Evolutionary conservation across 2,797 vertebrate genomes (phyloP), one percentile per base, ranked within the genome.

Genomic region (Acipenser transmontanus): DNA sequence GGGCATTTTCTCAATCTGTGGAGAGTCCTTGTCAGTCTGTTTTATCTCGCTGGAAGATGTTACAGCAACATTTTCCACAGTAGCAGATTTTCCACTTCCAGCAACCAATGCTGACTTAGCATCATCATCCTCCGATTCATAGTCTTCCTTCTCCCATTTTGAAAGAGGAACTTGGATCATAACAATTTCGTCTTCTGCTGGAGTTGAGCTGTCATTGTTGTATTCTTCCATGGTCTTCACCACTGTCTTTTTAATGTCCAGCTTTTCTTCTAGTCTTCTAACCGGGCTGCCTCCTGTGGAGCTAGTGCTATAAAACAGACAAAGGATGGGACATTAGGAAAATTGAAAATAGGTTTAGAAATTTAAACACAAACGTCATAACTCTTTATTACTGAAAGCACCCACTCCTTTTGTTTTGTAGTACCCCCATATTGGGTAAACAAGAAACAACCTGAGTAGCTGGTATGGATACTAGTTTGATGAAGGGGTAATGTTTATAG

Each of bases 111-210:
- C 73, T 65, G 85, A 50, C 68, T 86, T 88, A 51, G 82, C 61
- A 1, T 91, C 90, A 50, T 94, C 90, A 12, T 93, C 93, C 59
- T 92, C 93, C 1, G 92, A 93, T 61, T 94, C 91, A 11, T 86
- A 91, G 70, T 92, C 92, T 57, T 94, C 89, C 75, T 90, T 94
- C 70, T 95, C 91, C 91, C 91, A 91, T 74, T 91, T 95, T 59
- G 92, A 94, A 59, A 80, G 89, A 69, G 90, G 91, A 59, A 94
- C 91, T 78, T 95, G 88, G 72, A 91, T 81, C 88, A 93, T 87
- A 62, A 91, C 81, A 2, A 92, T 91, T 69, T 93, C 87, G 1
- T 91, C 92, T 73, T 93, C 90, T 1, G 85, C 83, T n/a, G 89
- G 89, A 13, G 89, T 81, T 3, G 87, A 89, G 66, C 81, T 90